Evolutionary conservation across 2,113 vertebrate genomes (phyloP).

Genomic region (Falco punctatus): DNA sequence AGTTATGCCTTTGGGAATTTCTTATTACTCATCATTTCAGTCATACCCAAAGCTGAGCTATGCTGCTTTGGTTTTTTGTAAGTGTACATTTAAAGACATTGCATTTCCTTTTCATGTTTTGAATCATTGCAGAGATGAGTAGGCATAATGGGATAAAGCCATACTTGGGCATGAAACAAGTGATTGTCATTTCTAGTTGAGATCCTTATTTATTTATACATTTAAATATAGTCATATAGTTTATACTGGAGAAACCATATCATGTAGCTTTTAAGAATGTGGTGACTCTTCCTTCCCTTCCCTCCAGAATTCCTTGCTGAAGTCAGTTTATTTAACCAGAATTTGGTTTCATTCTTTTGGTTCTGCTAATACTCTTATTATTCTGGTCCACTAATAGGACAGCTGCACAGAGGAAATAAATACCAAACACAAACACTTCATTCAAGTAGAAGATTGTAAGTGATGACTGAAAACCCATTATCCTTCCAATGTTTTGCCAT

Average conservation of each 20-base stretch:
- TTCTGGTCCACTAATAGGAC: neutral
- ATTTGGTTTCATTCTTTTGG: neutral
- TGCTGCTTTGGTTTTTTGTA: neutral
- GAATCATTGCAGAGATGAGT: neutral
- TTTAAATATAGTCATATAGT: neutral
- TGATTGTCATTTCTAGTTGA: neutral
- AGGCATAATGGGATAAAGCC: neutral
- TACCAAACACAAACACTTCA: neutral
- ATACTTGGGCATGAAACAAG: neutral
- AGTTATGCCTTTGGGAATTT: neutral
- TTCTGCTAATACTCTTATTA: neutral
- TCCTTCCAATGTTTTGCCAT: neutral
- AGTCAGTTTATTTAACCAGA: neutral
- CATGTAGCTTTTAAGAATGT: neutral
- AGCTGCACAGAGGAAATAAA: neutral
- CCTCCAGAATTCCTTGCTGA: neutral
- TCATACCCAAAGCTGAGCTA: neutral
- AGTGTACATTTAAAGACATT: neutral
- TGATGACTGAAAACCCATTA: slow-evolving; percentile 4
- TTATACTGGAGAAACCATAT: neutral
- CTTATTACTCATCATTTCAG: neutral
- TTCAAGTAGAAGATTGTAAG: neutral
- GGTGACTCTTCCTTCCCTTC: neutral
- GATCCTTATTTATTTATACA: neutral
- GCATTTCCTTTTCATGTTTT: neutral